Evolutionary conservation across 2,888 invertebrate species (phyloP), one percentile per base, ranked within the genome.

Genomic region (Odontothrips loti): DNA sequence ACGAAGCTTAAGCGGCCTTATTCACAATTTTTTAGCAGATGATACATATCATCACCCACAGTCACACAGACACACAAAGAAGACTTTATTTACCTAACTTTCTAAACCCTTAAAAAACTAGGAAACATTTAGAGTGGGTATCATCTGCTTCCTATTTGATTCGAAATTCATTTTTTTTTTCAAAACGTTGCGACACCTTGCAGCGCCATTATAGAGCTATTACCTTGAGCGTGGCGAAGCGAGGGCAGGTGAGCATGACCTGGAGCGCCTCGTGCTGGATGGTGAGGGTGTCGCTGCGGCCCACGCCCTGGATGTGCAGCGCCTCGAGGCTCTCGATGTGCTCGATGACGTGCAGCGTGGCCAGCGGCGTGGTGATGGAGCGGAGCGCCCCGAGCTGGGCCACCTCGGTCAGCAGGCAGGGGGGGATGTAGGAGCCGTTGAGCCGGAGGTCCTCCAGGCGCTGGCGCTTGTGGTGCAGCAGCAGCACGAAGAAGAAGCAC

Each of bases 241-340:
- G 68, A 9, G 68, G 68, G 68, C 68, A 68, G 68, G 68, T 68
- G 68, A 23, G 23, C 68, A 68, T 68, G 68, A 68, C 9, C 23
- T 23, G 9, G 68, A 23, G 23, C 23, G 23, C 68, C 23, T 68
- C 68, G 20, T 68, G 23, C 68, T 9, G n/a, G 68, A 11, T 23
- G 23, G 23, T 68, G 23, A 68, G 11, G 68, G 8, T 23, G 23
- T 23, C 68, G 9, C 68, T 0, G 23, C 23, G 68, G 9, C 68
- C 68, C 68, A 23, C 23, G 68, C 68, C 68, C 23, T 68, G 68
- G 68, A 68, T 68, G 68, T 68, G 68, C 68, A 68, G 68, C 68
- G 23, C n/a, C 68, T 68, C 68, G 23, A 68, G 23, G 68, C 68
- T 68, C 68, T 68, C 68, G 23, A 68, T 23, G 68, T 68, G 23